Conservation (phyloP, 2,888 invertebrate species). For the Aporophyla nigra region DNA sequence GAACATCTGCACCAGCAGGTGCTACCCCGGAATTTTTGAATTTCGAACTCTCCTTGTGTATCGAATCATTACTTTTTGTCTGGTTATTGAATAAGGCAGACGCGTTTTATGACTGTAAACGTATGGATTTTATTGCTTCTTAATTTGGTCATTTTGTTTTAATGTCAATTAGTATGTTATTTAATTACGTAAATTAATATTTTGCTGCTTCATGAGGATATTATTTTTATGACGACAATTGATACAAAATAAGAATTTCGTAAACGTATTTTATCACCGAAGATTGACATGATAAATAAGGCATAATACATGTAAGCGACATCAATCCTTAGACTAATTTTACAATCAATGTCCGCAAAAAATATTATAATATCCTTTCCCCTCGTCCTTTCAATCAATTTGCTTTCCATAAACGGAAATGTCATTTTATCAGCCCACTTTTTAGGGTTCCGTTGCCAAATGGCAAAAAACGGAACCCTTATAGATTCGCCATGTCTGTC, state of each 20-base stretch:
- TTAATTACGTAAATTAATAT: slow-evolving; percentile 18
- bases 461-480: too few species aligned
- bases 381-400: slow-evolving; percentile 56
- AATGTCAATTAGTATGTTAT: slow-evolving; percentile 29
- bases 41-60: slow-evolving; percentile 67
- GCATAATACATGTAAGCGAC: slow-evolving; percentile 3
- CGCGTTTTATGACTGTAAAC: slow-evolving; percentile 24
- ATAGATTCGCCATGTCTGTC: too few species aligned
- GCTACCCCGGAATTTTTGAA: slow-evolving; percentile 79
- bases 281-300: neutral
- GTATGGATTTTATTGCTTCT: slow-evolving; percentile 32
- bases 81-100: slow-evolving; percentile 27
- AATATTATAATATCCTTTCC: slow-evolving; percentile 20
- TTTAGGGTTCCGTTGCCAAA: too few species aligned
- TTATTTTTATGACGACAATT: neutral
- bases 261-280: too few species aligned
- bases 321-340: neutral
- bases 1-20: slow-evolving; percentile 88
- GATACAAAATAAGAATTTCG: neutral
- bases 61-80: slow-evolving; percentile 39
- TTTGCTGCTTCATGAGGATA: neutral
- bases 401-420: slow-evolving; percentile 70
- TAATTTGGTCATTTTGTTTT: slow-evolving; percentile 23
- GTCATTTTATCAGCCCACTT: slow-evolving; percentile 71
- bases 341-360: slow-evolving; percentile 19